Evolutionary conservation across 2,797 vertebrate genomes (phyloP), one percentile per base, ranked within the genome.

Genomic region (Masticophis lateralis): DNA sequence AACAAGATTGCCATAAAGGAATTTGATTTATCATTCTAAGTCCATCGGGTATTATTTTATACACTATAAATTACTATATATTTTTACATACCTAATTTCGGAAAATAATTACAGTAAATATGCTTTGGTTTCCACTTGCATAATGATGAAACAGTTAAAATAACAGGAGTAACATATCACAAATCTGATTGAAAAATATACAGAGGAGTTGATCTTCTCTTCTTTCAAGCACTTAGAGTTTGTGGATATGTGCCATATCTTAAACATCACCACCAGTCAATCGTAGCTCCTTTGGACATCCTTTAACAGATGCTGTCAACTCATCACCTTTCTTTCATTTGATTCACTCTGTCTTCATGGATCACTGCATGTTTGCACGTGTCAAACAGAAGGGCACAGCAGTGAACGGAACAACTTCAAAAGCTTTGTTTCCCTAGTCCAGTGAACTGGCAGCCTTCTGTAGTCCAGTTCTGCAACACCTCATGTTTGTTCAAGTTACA

Each of bases 11-110:
- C 37, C 20, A 47, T 47, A 83, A 83, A 83, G 97, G 97, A 97
- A 98, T 98, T 98, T 97, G 95, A 94, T 96, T 43, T 96, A 96
- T 98, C 96, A 97, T 97, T 97, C 95, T 96, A 94, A 97, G 96
- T 96, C 96, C 94, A 69, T 92, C 97, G 97, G 97, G 97, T 97
- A 97, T 97, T 98, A 95, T 97, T 97, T 98, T 97, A 97, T 97
- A 97, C 97, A 96, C 97, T 97, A 97, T 97, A 97, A 97, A 97
- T 98, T 96, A 97, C 96, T 97, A 95, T 95, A 96, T 97, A 95
- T 96, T 96, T 79, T 91, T 96, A 94, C 95, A 56, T 96, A 96
- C 94, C 57, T 96, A 59, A 94, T 96, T 92, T 95, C 94, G 93
- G 93, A 86, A 74, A 92, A 91, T 92, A 2, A 16, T 32, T 20